Conservation (phyloP, 1,140 invertebrate species). For the Lerema accius region DNA sequence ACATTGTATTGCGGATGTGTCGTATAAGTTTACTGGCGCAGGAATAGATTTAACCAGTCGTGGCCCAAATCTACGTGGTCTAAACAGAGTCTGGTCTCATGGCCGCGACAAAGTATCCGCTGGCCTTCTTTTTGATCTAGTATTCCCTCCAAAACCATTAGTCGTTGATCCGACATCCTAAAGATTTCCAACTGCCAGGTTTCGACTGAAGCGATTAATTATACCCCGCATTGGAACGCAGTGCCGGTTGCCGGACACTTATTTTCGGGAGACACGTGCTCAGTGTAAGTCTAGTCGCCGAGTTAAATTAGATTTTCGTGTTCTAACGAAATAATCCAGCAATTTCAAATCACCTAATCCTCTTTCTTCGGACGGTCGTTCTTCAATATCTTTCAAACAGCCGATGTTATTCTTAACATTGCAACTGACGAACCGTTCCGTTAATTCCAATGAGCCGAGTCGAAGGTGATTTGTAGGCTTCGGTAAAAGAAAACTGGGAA, state of each 20-base stretch:
- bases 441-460: not conserved
- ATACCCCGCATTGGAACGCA: conserved; percentile 28
- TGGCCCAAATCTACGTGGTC: conserved; percentile 62
- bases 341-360: not conserved
- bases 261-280: conserved; percentile 58
- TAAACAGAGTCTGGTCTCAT: conserved; percentile 51
- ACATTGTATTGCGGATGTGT: conserved; percentile 69
- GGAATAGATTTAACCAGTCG: conserved; percentile 69
- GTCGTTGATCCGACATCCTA: conserved; percentile 17
- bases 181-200: conserved; percentile 32
- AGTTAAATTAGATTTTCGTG: not conserved
- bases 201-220: conserved; percentile 44
- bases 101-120: too few species aligned
- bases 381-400: not conserved
- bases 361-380: not conserved
- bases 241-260: conserved; percentile 48
- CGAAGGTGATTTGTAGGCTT: conserved; percentile 42
- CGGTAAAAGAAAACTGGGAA: conserved; percentile 61
- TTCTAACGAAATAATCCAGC: conserved; percentile 1
- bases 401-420: not conserved
- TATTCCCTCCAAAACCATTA: conserved; percentile 38
- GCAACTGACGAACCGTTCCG: not conserved
- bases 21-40: conserved; percentile 59
- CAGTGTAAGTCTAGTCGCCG: conserved; percentile 29
- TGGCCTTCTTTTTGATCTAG: too few species aligned